Conservation (phyloP, 2,797 vertebrate species). For the Peromyscus aztecus region DNA sequence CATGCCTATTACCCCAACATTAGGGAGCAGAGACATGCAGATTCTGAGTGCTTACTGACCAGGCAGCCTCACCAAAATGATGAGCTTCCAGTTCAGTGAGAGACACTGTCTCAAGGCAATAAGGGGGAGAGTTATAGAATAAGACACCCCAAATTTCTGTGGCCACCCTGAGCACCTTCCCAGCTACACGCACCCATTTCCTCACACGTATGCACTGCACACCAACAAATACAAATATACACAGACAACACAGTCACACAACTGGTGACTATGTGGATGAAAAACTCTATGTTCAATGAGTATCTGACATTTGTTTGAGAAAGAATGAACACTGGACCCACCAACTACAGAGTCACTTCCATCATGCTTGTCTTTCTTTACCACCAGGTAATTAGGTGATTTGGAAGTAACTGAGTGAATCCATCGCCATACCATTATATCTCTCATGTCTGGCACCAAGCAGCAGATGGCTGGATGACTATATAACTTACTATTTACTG, state of each 20-base stretch:
- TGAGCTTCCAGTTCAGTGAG: background rate
- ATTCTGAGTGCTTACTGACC: background rate
- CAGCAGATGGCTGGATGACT: background rate
- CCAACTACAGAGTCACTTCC: background rate
- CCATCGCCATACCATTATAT: background rate
- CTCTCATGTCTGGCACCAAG: background rate
- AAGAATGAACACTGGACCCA: background rate
- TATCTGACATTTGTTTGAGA: background rate
- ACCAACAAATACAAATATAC: background rate
- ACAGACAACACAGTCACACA: background rate
- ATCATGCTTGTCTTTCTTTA: background rate
- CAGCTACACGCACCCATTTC: background rate
- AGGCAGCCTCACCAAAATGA: background rate
- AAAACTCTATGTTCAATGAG: background rate
- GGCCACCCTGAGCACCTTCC: rapidly evolving
- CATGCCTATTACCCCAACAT: background rate
- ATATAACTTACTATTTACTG: background rate
- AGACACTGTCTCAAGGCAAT: background rate
- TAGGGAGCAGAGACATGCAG: background rate
- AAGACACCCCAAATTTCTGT: background rate
- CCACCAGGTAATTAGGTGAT: background rate
- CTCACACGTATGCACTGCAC: background rate
- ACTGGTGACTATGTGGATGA: background rate
- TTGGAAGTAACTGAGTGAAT: background rate
- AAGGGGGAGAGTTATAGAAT: background rate